Evolutionary conservation across 2,113 vertebrate genomes (phyloP).

Genomic region (human): GRCh38 chr11:44461001-44461500

Average conservation of each 20-base stretch:
- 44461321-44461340: not conserved
- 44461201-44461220: not conserved
- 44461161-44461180: not conserved
- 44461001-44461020: not conserved
- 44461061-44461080: not conserved
- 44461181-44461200: not conserved
- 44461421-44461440: fast-evolving
- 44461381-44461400: not conserved
- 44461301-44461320: not conserved
- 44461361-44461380: not conserved
- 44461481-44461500: not conserved
- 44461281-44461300: not conserved
- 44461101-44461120: not conserved
- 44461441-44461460: not conserved
- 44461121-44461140: not conserved
- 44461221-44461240: no score
- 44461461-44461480: not conserved
- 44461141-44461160: fast-evolving
- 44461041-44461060: not conserved
- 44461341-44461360: fast-evolving
- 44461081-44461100: fast-evolving
- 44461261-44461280: not conserved
- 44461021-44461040: not conserved
- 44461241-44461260: not conserved
- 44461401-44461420: fast-evolving